Evolutionary conservation across 2,797 vertebrate species (phyloP).

Genomic region (Intellagama lesueurii): DNA sequence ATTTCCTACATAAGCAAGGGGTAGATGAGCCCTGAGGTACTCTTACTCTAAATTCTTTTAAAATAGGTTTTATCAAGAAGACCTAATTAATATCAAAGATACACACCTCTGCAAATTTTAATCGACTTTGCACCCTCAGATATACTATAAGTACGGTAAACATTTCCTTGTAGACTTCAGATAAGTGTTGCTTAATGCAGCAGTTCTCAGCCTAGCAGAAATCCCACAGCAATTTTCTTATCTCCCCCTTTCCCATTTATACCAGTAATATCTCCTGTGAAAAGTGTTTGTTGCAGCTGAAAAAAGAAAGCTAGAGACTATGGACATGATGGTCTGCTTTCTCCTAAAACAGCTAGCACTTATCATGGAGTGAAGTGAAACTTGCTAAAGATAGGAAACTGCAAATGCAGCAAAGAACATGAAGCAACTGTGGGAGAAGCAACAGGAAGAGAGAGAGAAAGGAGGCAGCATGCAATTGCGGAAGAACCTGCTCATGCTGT

Average conservation of each 20-base stretch:
- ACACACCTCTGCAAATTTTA: not conserved
- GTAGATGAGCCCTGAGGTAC: too few species aligned
- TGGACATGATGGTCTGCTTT: not conserved
- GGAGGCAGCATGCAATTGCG: not conserved
- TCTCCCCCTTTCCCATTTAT: not conserved
- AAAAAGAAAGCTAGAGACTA: not conserved
- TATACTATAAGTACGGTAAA: not conserved
- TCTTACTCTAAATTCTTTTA: too few species aligned
- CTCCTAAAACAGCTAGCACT: not conserved
- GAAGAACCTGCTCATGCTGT: not conserved
- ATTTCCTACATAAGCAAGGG: too few species aligned
- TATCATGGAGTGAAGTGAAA: conserved; percentile 37
- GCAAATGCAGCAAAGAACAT: conserved; percentile 12
- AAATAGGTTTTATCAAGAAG: not conserved
- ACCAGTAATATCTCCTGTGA: not conserved
- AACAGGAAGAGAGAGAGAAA: not conserved
- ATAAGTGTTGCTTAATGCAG: conserved; percentile 1
- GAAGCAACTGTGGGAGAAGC: conserved; percentile 2
- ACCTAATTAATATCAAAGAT: not conserved
- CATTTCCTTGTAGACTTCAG: not conserved
- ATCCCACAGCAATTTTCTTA: not conserved
- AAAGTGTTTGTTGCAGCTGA: not conserved
- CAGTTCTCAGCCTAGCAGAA: not conserved
- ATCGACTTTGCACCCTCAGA: not conserved
- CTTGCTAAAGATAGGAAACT: conserved; percentile 22